Percentiles rank a stretch among this genome's conserved stretches.
These are phyloP conservation scores for Enoplolaimus lenunculus DNA, from an alignment of 2,888 invertebrate genomes.

Conservation along the genomic window DNA sequence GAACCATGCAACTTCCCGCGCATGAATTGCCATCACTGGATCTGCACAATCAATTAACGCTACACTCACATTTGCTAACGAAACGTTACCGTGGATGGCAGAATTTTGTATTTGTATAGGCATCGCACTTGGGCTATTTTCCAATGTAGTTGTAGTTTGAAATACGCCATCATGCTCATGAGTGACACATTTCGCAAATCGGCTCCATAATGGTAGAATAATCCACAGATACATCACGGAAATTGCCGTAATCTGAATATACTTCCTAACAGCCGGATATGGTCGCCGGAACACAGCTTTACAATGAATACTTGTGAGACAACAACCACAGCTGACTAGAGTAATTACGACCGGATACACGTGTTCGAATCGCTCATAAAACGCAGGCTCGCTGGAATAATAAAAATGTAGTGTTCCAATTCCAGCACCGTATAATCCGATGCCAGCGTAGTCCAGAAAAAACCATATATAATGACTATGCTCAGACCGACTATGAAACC, in stretches of 20 bases:
- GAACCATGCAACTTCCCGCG: slow-evolving; percentile 40
- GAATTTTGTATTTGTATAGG: too few relatives aligned
- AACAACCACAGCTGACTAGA: slow-evolving; percentile 28
- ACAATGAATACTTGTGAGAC: slow-evolving; percentile 37
- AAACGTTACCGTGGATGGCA: too few relatives aligned
- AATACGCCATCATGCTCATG: neutral
- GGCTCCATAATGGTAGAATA: slow-evolving; percentile 37
- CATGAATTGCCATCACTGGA: slow-evolving; percentile 34
- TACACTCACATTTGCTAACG: too few relatives aligned
- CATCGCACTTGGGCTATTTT: neutral
- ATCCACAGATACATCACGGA: slow-evolving; percentile 38
- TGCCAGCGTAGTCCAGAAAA: slow-evolving; percentile 42
- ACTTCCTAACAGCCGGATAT: slow-evolving; percentile 39
- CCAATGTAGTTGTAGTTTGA: neutral
- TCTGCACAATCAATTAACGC: slow-evolving; percentile 31
- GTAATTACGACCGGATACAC: slow-evolving; percentile 30
- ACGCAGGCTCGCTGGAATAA: slow-evolving; percentile 36
- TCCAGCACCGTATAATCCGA: slow-evolving; percentile 42
- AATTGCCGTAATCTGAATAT: slow-evolving; percentile 40
- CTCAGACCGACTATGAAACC: slow-evolving; percentile 39
- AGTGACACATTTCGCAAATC: slow-evolving; percentile 29
- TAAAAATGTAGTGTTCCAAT: slow-evolving; percentile 39
- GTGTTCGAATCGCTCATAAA: slow-evolving; percentile 26
- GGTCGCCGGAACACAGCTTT: slow-evolving; percentile 38
- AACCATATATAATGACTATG: slow-evolving; percentile 41